Evolutionary conservation across 2,113 vertebrate species (phyloP), one percentile per base, ranked within the genome.

Genomic region (Pteropus alecto): DNA sequence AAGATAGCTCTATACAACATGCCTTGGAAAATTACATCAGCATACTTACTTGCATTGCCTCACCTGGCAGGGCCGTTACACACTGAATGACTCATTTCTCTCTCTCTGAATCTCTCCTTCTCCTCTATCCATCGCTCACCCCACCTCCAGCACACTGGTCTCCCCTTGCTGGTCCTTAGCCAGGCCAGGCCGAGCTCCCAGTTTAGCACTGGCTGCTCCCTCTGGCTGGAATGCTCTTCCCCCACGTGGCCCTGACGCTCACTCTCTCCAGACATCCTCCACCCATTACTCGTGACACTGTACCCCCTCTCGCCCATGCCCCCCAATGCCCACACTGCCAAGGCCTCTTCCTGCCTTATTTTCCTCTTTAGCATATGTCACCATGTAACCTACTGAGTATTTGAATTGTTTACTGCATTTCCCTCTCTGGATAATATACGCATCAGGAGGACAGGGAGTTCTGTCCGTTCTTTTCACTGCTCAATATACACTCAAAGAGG

Each of bases 181-280:
- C 5, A 65, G 67, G 7, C 60, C 76, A 30, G 68, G 43, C 61
- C 67, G 8, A 18, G 14, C 8, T 35, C 60, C 56, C 48, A n/a
- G 26, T 21, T 63, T 19, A 65, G 91, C 87, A 19, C 18, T 21
- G 38, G 19, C 46, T 38, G 7, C 19, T 82, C 76, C 76, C 35
- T 15, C 35, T 56, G 26, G 28, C 46, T 76, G 84, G 14, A 86
- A 71, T 18, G 18, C 21, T 85, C 61, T 61, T 70, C 77, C 77
- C n/a, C 0, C 15, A 24, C 5, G 1, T 2, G 48, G 30, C 30
- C 28, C 26, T 5, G 12, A 54, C 35, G 43, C 16, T 26, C 1
- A 0, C 63, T 74, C 30, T 65, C 38, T 79, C 33, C 46, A 87
- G 19, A 71, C 7, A 22, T 11, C n/a, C n/a, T 41, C 24, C 18